Percentiles rank a stretch among this genome's conserved stretches.
These are phyloP conservation scores for Dendrolimus kikuchii DNA, from an alignment of 1,140 invertebrate species.

Conservation along the genomic window DNA sequence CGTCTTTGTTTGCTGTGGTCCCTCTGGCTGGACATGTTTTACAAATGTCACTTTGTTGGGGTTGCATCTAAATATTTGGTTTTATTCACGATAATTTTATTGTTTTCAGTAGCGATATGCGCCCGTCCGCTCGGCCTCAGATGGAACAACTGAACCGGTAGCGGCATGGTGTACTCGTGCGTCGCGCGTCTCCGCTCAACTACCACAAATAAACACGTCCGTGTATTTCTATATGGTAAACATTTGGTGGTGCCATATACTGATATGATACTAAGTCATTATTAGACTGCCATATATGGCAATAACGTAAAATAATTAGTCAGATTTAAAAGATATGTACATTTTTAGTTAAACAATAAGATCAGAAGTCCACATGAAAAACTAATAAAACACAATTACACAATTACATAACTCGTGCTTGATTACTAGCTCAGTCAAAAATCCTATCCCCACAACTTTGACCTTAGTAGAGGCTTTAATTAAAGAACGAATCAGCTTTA, in stretches of 20 bases:
- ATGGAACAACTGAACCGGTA: slow-evolving; percentile 54
- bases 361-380: too few relatives aligned
- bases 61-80: slow-evolving; percentile 28
- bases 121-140: slow-evolving; percentile 35
- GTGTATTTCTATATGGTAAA: slow-evolving; percentile 30
- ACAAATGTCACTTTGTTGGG: slow-evolving; percentile 9
- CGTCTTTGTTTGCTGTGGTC: slow-evolving; percentile 48
- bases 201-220: slow-evolving; percentile 65
- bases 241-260: slow-evolving; percentile 5
- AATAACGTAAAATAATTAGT: too few relatives aligned
- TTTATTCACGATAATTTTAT: slow-evolving; percentile 19
- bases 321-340: too few relatives aligned
- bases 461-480: too few relatives aligned
- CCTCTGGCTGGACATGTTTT: slow-evolving; percentile 41
- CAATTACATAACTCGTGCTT: too few relatives aligned
- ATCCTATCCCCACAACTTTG: too few relatives aligned
- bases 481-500: too few relatives aligned
- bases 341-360: too few relatives aligned
- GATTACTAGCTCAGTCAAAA: too few relatives aligned
- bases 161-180: slow-evolving; percentile 53
- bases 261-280: not conserved
- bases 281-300: too few relatives aligned
- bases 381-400: too few relatives aligned
- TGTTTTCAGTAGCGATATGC: slow-evolving; percentile 12
- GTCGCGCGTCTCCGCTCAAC: slow-evolving; percentile 40